Base-by-base conservation (phyloP, 1,140 invertebrate species). In the Frieseomelitta varia region DNA sequence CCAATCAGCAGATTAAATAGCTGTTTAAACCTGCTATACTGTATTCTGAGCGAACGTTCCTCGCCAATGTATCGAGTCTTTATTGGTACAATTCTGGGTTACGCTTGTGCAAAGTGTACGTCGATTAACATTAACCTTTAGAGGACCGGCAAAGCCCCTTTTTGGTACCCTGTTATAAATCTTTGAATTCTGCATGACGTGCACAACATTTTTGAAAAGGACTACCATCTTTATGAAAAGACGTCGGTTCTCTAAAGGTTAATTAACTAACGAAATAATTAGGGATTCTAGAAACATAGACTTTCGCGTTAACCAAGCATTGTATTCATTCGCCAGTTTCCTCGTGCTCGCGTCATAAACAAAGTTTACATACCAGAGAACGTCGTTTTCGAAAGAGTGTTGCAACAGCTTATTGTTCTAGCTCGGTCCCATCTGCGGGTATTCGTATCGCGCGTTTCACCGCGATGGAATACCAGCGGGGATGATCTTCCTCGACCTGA, bases 1-100 rank as follows among this genome's bases (percentile, higher is more conserved):
- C 27, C 75, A 72, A 71, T 67, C 47, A 81, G 47, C 51, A 71
- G n/a, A 87, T 85, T 78, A 78, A 87, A 61, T 56, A 47, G 39
- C 17, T 34, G 56, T 53, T 88, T 61, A 80, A 87, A 80, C 63
- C 65, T 17, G 19, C 27, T n/a, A 8, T 27, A 24, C 19, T 27
- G 10, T 51, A n/a, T 65, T 53, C 74, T 65, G 24, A 53, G 34
- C 30, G 53, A 78, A 27, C 63, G 10, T 67, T 67, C 27, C 30
- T 30, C 30, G 17, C 17, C 21, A 67, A 67, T 34, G 17, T 61
- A n/a, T 61, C 24, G 24, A 61, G 58, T 39, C 30, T 10, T 14
- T 11, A 19, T n/a, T 17, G 11, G 4, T 27, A 53, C 34, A 19
- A 17, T 15, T 39, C 6, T 1, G 4, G 8, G 3, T 14, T 19